These are phyloP conservation scores for Ormyrus thymus DNA, from an alignment of 2,888 invertebrate genomes.

Conservation along the genomic window DNA sequence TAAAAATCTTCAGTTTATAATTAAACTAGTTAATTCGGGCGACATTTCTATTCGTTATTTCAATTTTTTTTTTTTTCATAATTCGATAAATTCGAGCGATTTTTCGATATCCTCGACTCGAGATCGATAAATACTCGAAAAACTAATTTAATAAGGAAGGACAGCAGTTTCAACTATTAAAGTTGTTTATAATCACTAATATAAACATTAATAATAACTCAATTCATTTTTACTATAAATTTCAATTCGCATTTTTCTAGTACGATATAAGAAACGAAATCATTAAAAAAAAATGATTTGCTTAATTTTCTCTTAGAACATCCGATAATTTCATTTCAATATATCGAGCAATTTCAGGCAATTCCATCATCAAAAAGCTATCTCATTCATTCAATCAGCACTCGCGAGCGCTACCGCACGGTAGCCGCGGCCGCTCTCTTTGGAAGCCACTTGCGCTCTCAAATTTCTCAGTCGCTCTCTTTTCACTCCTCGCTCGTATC, in stretches of 20 bases:
- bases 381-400: slow-evolving; percentile 31
- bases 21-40: too few relatives aligned
- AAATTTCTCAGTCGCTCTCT: slow-evolving; percentile 22
- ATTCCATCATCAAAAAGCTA: slow-evolving; percentile 32
- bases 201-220: not conserved
- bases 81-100: too few relatives aligned
- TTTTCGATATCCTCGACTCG: too few relatives aligned
- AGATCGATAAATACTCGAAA: too few relatives aligned
- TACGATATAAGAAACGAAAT: not conserved
- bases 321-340: not conserved
- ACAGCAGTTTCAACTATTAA: too few relatives aligned
- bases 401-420: slow-evolving; percentile 46
- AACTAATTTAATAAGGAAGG: too few relatives aligned
- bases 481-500: slow-evolving; percentile 9
- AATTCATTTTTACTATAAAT: too few relatives aligned
- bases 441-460: not conserved
- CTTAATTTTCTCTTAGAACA: slow-evolving; percentile 19
- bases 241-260: not conserved
- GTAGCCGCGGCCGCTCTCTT: slow-evolving; percentile 16
- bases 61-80: too few relatives aligned
- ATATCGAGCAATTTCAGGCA: slow-evolving; percentile 24
- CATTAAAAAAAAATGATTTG: slow-evolving; percentile 5
- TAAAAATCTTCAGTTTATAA: too few relatives aligned
- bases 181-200: not conserved
- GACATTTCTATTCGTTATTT: too few relatives aligned